Percentiles rank a stretch among this genome's conserved stretches.
Conservation (phyloP, 1,140 invertebrate genomes). For the Drosophila littoralis region DNA sequence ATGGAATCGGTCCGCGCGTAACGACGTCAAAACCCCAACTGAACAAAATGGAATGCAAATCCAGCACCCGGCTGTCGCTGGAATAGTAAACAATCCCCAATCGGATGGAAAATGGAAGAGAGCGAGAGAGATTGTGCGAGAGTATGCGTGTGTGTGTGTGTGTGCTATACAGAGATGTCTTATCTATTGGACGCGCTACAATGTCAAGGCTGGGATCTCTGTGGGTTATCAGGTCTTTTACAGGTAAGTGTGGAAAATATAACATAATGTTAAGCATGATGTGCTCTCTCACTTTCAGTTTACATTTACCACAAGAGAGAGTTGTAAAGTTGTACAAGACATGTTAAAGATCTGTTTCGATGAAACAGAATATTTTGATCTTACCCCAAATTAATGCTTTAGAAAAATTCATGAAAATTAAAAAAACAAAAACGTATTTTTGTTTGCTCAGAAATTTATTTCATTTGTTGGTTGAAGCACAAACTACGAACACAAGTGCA, state of each 20-base stretch:
- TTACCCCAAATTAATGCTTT: no score
- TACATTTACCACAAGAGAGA: not conserved
- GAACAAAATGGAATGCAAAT: conserved; percentile 15
- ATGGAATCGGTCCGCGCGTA: conserved; percentile 33
- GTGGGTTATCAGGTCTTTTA: not conserved
- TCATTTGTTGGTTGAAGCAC: conserved; percentile 62
- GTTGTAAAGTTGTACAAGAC: no score
- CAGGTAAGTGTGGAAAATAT: not conserved
- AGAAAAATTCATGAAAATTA: not conserved
- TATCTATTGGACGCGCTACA: conserved; percentile 8
- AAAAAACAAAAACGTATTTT: no score
- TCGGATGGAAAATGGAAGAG: conserved; percentile 6
- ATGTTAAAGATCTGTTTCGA: no score
- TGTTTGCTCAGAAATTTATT: conserved; percentile 57
- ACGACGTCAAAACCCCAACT: conserved; percentile 51
- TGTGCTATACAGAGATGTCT: not conserved
- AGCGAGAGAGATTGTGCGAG: not conserved
- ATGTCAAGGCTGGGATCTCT: conserved; percentile 28
- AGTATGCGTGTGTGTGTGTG: not conserved
- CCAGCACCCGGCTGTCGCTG: conserved; percentile 9
- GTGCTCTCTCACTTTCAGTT: not conserved
- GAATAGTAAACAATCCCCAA: conserved; percentile 27
- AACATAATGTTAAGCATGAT: not conserved
- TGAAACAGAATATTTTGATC: not conserved
- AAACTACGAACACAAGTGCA: conserved; percentile 68